Conservation (phyloP, 2,113 vertebrate species). For the Heptranchias perlo region DNA sequence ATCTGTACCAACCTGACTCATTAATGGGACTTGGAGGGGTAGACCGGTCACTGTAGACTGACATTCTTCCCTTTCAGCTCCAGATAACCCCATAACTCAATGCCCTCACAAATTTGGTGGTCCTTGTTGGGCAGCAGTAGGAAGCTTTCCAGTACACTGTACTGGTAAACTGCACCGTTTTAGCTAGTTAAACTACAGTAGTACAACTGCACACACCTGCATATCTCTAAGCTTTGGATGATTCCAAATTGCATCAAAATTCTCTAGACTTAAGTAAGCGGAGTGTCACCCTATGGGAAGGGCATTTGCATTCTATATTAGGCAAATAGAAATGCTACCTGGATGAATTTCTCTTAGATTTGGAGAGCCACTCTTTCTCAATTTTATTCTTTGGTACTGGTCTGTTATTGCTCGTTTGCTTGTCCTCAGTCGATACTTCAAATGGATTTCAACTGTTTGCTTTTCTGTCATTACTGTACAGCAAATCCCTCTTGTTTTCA, state of each 20-base stretch:
- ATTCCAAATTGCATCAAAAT: not conserved
- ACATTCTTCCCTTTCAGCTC: not conserved
- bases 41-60: not conserved
- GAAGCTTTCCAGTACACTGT: not conserved
- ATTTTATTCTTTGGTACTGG: not conserved
- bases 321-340: not conserved
- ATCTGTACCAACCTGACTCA: not conserved
- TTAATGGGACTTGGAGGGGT: not conserved
- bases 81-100: not conserved
- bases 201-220: not conserved
- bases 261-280: not conserved
- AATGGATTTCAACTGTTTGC: not conserved
- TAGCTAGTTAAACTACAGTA: not conserved
- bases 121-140: not conserved
- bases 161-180: not conserved
- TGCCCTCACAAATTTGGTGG: not conserved
- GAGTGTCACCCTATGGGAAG: not conserved
- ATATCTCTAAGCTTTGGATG: not conserved
- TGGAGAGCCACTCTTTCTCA: not conserved
- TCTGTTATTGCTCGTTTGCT: not conserved
- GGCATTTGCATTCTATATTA: not conserved
- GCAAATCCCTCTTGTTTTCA: not conserved
- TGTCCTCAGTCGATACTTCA: not conserved
- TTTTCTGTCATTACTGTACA: not conserved
- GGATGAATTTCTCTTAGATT: not conserved